Conservation (phyloP, 2,888 invertebrate species). For the Tupiocoris notatus region DNA sequence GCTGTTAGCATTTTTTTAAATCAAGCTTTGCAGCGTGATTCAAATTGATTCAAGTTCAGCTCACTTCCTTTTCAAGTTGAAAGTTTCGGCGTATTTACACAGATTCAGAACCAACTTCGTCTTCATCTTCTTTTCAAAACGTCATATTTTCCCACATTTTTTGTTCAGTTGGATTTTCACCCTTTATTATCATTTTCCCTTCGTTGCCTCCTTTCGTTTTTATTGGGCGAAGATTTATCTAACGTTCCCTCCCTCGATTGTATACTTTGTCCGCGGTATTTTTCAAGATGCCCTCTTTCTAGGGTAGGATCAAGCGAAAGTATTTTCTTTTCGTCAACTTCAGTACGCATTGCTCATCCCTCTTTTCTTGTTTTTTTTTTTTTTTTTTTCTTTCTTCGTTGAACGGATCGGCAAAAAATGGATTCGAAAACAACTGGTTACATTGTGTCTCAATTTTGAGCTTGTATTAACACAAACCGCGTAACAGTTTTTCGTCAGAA, state of each 20-base stretch:
- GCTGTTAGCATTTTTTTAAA: too few relatives aligned
- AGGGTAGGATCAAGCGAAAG: neutral
- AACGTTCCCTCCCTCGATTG: neutral
- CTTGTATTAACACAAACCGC: too few relatives aligned
- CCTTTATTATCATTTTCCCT: constrained; percentile 11
- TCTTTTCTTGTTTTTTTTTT: too few relatives aligned
- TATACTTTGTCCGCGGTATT: neutral
- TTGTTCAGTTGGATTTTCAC: neutral
- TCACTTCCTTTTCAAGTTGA: neutral
- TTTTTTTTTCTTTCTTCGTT: too few relatives aligned
- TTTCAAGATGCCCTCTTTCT: neutral
- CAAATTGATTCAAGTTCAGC: too few relatives aligned
- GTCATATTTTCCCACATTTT: neutral
- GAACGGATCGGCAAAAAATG: too few relatives aligned
- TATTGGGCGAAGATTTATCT: constrained; percentile 10
- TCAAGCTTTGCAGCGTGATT: too few relatives aligned
- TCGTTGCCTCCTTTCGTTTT: neutral
- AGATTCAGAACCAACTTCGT: neutral
- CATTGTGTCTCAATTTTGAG: too few relatives aligned
- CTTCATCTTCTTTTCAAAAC: neutral
- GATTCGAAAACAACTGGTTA: too few relatives aligned
- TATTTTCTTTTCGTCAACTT: neutral
- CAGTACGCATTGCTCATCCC: too few relatives aligned
- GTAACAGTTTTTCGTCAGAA: too few relatives aligned
- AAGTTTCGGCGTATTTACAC: neutral